phyloP scores from a whole-genome alignment of 2,888 invertebrate genomes.

The Drosophila nigritarsus region DNA sequence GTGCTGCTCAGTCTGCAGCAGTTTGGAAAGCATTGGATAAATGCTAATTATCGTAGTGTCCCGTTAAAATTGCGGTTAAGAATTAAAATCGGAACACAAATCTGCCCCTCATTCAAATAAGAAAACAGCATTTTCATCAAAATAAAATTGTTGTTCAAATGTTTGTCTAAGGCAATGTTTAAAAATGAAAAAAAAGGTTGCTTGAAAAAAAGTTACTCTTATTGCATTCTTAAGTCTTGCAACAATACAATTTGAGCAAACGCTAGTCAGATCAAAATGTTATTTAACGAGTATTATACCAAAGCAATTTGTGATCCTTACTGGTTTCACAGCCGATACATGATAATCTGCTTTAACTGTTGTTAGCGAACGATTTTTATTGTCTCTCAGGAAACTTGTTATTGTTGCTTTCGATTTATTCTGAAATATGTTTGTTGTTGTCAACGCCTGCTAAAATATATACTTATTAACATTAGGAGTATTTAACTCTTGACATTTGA shows the following conservation, averaged over 20 bases:
- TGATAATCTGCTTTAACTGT: constrained; percentile 12
- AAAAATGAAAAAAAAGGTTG: background rate
- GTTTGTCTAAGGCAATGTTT: background rate
- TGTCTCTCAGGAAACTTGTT: constrained; percentile 34
- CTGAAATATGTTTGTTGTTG: constrained; percentile 29
- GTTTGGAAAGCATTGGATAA: constrained; percentile 1
- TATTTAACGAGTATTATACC: background rate
- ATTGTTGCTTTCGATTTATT: constrained; percentile 27
- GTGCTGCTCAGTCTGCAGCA: constrained; percentile 2
- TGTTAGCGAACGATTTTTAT: constrained; percentile 26
- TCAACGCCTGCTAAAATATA: constrained; percentile 38
- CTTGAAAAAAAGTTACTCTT: too few species aligned
- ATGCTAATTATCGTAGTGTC: background rate
- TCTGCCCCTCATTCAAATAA: background rate
- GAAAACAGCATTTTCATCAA: background rate
- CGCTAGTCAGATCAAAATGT: background rate
- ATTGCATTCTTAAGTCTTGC: background rate
- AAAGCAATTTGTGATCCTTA: background rate
- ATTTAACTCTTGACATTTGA: constrained; percentile 69
- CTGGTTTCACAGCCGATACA: constrained; percentile 1
- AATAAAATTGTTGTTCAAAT: background rate
- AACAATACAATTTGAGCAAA: background rate
- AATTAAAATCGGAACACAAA: background rate
- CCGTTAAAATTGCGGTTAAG: background rate
- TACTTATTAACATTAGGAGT: constrained; percentile 54